phyloP scores from a whole-genome alignment of 1,140 invertebrate genomes.

The Drosophila guanche region DNA sequence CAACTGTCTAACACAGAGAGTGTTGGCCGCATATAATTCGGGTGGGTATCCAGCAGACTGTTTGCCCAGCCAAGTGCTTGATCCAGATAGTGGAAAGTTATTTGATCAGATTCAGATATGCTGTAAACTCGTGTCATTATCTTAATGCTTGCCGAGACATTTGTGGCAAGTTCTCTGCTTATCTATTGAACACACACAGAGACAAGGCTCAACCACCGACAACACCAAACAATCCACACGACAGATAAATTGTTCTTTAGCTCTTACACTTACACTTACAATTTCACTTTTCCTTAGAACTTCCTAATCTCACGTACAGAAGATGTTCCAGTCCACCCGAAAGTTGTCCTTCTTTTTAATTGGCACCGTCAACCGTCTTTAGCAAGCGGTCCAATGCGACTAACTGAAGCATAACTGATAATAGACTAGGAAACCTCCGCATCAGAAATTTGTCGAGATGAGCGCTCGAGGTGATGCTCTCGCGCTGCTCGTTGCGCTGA shows the following conservation, averaged over 20 bases:
- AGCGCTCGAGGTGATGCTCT: neutral
- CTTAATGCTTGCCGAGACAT: too few relatives aligned
- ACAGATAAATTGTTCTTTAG: too few relatives aligned
- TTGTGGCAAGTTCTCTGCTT: neutral
- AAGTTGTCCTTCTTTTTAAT: neutral
- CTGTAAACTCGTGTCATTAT: too few relatives aligned
- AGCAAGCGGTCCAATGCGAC: constrained; percentile 44
- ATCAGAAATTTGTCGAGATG: neutral
- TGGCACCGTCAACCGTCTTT: constrained; percentile 28
- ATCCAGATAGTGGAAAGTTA: too few relatives aligned
- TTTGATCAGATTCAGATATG: too few relatives aligned
- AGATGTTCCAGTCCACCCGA: neutral
- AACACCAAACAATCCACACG: too few relatives aligned
- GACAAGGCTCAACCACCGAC: too few relatives aligned
- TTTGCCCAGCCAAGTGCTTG: too few relatives aligned
- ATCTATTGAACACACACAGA: neutral
- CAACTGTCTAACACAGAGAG: constrained; percentile 1
- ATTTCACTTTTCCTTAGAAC: neutral
- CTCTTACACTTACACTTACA: too few relatives aligned
- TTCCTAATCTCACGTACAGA: constrained; percentile 2
- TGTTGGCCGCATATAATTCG: constrained; percentile 8
- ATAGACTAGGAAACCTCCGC: constrained; percentile 54
- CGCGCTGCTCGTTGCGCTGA: too few relatives aligned
- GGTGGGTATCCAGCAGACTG: too few relatives aligned
- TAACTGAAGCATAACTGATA: constrained; percentile 53